Percentiles rank a stretch among this genome's conserved stretches.
Evolutionary conservation across 2,113 vertebrate species (phyloP).

Genomic region (Microtus ochrogaster): DNA sequence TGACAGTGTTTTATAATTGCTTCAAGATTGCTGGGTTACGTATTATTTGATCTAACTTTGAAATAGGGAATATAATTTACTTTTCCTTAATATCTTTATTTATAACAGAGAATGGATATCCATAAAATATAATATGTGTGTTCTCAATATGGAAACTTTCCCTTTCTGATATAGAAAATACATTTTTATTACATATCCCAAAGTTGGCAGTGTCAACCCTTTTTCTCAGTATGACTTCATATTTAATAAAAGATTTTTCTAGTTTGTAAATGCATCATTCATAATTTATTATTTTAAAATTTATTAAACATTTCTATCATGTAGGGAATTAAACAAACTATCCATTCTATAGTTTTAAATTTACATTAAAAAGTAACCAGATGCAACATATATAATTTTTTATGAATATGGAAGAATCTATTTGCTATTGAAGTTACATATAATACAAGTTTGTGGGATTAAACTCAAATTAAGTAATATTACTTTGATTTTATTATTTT

Average conservation of each 20-base stretch:
- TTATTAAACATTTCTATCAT: neutral
- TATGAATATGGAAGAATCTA: neutral
- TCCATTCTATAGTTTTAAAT: neutral
- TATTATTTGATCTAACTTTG: neutral
- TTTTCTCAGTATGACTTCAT: constrained; percentile 35
- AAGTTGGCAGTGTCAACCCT: neutral
- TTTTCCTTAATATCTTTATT: neutral
- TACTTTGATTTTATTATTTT: constrained; percentile 49
- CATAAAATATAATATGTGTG: neutral
- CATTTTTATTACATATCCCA: neutral
- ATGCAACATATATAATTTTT: constrained; percentile 8
- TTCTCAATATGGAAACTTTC: neutral
- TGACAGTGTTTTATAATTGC: neutral
- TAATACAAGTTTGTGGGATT: neutral
- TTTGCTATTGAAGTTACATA: constrained; percentile 33
- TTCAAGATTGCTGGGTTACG: neutral
- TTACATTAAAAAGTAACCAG: constrained; percentile 31
- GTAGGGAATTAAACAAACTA: neutral
- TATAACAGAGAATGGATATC: neutral
- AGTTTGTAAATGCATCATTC: neutral
- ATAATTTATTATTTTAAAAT: constrained; percentile 45
- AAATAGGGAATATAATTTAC: neutral
- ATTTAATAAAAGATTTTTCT: neutral
- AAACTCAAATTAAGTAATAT: constrained; percentile 53
- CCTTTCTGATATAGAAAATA: constrained; percentile 26